A percentile compares a stretch with the other conserved stretches of the same genome.
Evolutionary conservation across 2,888 invertebrate species (phyloP).

Genomic region (Galerucella nymphaeae): DNA sequence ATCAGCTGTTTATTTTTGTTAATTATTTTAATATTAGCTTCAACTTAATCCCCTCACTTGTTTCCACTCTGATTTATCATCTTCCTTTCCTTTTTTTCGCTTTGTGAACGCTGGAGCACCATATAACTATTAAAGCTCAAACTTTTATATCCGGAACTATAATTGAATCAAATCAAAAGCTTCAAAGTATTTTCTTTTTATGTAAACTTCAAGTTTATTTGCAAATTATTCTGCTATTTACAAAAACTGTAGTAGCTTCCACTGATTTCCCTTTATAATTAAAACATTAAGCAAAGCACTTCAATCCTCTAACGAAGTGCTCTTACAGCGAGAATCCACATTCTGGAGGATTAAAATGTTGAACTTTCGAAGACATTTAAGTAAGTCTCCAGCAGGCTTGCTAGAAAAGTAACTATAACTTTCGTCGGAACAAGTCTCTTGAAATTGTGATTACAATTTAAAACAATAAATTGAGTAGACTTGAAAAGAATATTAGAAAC

Average conservation of each 20-base stretch:
- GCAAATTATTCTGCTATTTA: slow-evolving; percentile 19
- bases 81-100: too few species aligned
- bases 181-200: slow-evolving; percentile 1
- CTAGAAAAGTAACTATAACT: slow-evolving; percentile 27
- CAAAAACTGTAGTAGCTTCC: slow-evolving; percentile 18
- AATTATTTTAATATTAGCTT: too few species aligned
- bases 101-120: too few species aligned
- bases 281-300: slow-evolving; percentile 32
- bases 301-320: slow-evolving; percentile 27
- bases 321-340: slow-evolving; percentile 25
- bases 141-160: not conserved
- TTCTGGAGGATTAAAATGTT: slow-evolving; percentile 36
- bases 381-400: slow-evolving; percentile 31
- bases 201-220: slow-evolving; percentile 6
- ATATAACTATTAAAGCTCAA: not conserved
- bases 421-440: slow-evolving; percentile 21
- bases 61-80: too few species aligned
- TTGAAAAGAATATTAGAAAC: not conserved
- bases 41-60: too few species aligned
- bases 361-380: slow-evolving; percentile 36
- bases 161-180: slow-evolving; percentile 1
- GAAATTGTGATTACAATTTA: slow-evolving; percentile 32
- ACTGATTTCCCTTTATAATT: slow-evolving; percentile 31
- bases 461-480: slow-evolving; percentile 1
- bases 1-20: too few species aligned